These are phyloP conservation scores for Frankliniella intonsa DNA, from an alignment of 2,888 invertebrate species.

Conservation along the genomic window DNA sequence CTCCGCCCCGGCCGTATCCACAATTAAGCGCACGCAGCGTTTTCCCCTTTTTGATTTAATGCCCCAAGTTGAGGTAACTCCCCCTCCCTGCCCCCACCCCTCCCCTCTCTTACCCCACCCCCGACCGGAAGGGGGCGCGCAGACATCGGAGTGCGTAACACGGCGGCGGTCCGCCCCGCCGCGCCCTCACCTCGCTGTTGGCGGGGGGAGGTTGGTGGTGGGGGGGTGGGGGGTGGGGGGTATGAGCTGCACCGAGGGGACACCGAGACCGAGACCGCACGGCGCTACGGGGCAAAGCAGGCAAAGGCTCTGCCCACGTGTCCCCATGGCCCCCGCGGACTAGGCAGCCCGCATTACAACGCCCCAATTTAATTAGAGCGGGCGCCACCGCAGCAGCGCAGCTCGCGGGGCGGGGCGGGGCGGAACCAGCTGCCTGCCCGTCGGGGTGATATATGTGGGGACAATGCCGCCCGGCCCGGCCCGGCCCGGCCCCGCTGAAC, in stretches of 20 bases:
- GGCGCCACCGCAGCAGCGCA: neutral
- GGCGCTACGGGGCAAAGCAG: neutral
- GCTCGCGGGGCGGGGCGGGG: neutral
- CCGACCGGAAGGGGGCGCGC: neutral
- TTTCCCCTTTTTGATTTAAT: conserved; percentile 23
- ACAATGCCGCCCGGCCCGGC: neutral
- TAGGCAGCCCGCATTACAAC: conserved; percentile 15
- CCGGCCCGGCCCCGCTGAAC: neutral
- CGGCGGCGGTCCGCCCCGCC: too few relatives aligned
- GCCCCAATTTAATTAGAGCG: conserved; percentile 19
- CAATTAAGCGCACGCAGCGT: conserved; percentile 19
- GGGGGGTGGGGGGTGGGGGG: neutral
- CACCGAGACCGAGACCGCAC: neutral
- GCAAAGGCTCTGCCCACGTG: neutral
- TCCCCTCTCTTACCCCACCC: neutral
- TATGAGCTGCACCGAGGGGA: neutral
- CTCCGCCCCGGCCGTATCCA: neutral
- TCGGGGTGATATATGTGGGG: conserved; percentile 12
- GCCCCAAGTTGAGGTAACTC: conserved; percentile 8
- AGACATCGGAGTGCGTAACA: too few relatives aligned
- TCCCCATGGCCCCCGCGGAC: neutral
- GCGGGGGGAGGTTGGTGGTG: neutral
- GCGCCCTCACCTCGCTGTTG: too few relatives aligned
- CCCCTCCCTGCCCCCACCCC: neutral
- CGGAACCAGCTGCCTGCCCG: too few relatives aligned